Percentiles rank a stretch among this genome's conserved stretches.
Evolutionary conservation across 2,113 vertebrate species (phyloP).

Genomic region (Gnathonemus echidnorhynchus): DNA sequence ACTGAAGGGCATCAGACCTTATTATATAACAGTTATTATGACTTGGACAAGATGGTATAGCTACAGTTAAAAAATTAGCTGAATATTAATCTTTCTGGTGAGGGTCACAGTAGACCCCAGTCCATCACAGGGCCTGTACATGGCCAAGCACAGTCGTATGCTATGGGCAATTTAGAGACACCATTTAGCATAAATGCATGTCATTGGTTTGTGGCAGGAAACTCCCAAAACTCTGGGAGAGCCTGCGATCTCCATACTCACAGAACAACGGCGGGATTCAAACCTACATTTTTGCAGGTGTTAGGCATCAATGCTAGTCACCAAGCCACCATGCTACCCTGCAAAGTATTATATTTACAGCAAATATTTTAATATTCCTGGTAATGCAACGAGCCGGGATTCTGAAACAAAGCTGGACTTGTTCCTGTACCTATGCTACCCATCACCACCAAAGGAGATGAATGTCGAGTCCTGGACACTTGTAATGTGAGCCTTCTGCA

Average conservation of each 20-base stretch:
- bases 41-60: background rate
- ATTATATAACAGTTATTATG: background rate
- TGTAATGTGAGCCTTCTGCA: background rate
- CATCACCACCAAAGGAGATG: background rate
- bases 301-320: background rate
- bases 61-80: background rate
- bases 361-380: background rate
- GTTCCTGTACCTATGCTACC: background rate
- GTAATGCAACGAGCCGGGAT: background rate
- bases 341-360: background rate
- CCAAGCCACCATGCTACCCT: background rate
- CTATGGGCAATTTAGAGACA: background rate
- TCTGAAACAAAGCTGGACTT: background rate
- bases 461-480: background rate
- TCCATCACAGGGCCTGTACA: background rate
- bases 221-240: background rate
- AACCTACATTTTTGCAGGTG: background rate
- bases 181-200: background rate
- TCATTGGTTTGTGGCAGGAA: background rate
- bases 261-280: background rate
- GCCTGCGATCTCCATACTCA: background rate
- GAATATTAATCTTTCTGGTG: background rate
- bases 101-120: background rate
- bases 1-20: background rate
- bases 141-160: background rate